Base-by-base conservation (phyloP, 2,888 invertebrate species). In the Latrodectus hesperus region DNA sequence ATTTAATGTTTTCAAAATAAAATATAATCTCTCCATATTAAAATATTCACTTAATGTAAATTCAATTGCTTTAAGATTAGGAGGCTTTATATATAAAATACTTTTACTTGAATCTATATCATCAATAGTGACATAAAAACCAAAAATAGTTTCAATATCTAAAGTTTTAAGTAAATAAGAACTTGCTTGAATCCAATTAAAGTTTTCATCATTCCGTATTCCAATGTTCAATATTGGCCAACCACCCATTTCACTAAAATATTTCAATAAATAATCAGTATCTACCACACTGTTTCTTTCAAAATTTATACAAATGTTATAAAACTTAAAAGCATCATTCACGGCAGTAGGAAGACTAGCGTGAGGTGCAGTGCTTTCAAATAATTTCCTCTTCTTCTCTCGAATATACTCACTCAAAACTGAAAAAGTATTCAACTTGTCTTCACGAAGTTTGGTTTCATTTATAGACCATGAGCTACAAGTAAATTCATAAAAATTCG, bases 401-500 rank as follows among this genome's bases (percentile, higher is more conserved):
- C 55, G 16, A 14, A 84, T 67, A 17, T 14, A 22, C 4, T 65
- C 14, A 22, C 73, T 55, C 11, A 84, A 60, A 38, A 76, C 11
- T 3, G 10, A 38, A 65, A 80, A 84, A 22, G 60, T 22, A 14
- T 75, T 76, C 9, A 76, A 49, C 16, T n/a, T n/a, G 1, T 9
- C 14, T 53, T 74, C 26, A 55, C 67, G 38, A 14, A 10, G 10
- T 26, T 10, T 9, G 49, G 9, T 55, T 60, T 78, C 55, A 60
- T 55, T 71, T 51, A 79, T 17, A 1, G 52, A 0, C 88, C 88
- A 88, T 51, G 52, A 11, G 16, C 88, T 84, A 26, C 88, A 88
- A 9, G 84, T 52, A 49, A 84, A 88, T 17, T 72, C 52, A 26
- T 88, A 84, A 55, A 88, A 88, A 77, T 88, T 65, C 1, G 12